Evolutionary conservation across 1,140 invertebrate species (phyloP), one percentile per base, ranked within the genome.

Genomic region (Microvelia longipes): DNA sequence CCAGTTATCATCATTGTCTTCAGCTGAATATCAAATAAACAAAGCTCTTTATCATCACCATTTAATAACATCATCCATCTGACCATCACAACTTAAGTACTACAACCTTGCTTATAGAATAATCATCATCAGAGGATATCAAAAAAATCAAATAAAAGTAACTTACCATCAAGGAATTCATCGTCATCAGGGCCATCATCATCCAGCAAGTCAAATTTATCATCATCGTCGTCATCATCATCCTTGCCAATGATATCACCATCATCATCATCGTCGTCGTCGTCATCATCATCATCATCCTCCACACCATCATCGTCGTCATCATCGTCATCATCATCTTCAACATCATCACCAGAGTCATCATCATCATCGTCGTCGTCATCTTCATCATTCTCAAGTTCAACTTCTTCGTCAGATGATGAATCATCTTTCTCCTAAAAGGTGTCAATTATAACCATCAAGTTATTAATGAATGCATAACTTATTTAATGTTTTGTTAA

Each of bases 301-400:
- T 67, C 69, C 1, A 70, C 71, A 15, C 68, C 69, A 28, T 28
- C 25, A 1, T 70, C 66, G 24, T 29, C 29, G 15, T 60, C 60
- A 19, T 28, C 28, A 60, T 66, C 71, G 11, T 64, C 30, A 63
- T 72, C 62, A 25, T 62, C 68, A 1, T 67, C 61, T 1, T 72
- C 71, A 66, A 69, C 71, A 63, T 67, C 68, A 30, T 69, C 71
- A 62, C 68, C 70, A 67, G 15, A 5, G 35, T 71, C 71, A 28
- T 67, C 70, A 1, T 69, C 68, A 15, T 60, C 67, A 26, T 70
- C 67, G 5, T 70, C 65, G 30, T 61, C 35, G 1, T 67, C 29
- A 62, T 61, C 62, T 28, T 72, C 71, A 50, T 72, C 71, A 65
- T 71, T 71, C 64, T 72, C 71, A 15, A 72, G 30, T 27, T 69